Conservation (phyloP, 2,113 vertebrate species). For the Gorsachius goisagi region DNA sequence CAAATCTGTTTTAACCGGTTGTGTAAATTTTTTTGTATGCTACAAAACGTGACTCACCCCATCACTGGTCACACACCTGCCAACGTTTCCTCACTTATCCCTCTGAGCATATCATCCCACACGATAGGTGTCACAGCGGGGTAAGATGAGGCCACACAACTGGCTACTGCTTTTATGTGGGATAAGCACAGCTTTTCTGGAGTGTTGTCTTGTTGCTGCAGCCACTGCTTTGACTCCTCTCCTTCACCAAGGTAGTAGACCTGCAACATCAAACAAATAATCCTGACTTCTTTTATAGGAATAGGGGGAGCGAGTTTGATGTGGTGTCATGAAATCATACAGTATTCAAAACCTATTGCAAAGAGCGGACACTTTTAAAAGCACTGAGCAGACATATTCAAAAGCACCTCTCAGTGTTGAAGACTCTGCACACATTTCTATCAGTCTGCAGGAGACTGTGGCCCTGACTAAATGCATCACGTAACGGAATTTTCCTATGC, state of each 20-base stretch:
- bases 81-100: constrained; percentile 77
- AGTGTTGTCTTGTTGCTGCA: constrained; percentile 72
- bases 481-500: not conserved
- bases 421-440: not conserved
- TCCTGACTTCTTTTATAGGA: not conserved
- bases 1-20: not conserved
- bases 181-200: constrained; percentile 84
- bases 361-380: not conserved
- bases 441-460: not conserved
- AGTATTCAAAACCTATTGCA: not conserved
- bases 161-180: constrained; percentile 85
- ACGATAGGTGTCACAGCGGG: constrained; percentile 81
- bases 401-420: not conserved
- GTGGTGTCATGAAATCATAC: not conserved
- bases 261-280: constrained; percentile 59
- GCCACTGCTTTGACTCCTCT: constrained; percentile 85
- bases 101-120: constrained; percentile 97
- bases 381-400: no score
- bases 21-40: not conserved
- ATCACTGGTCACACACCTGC: constrained; percentile 72
- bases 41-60: not conserved
- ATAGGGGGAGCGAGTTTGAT: not conserved
- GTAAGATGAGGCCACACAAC: constrained; percentile 69
- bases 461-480: not conserved
- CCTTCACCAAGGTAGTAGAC: constrained; percentile 92